Evolutionary conservation across 1,140 invertebrate genomes (phyloP), one percentile per base, ranked within the genome.

Genomic region (Drosophila nigromelanica): DNA sequence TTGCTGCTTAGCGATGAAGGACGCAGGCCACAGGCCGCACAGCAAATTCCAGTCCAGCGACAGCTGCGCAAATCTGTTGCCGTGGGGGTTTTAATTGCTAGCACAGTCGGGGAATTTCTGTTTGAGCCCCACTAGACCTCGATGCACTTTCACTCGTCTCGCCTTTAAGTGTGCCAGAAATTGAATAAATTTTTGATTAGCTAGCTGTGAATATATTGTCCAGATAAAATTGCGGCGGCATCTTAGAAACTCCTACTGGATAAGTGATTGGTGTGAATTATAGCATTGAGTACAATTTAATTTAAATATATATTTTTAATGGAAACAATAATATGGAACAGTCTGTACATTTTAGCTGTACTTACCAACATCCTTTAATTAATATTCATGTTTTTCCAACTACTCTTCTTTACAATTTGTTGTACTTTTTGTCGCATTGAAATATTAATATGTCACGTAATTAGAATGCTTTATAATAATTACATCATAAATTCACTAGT

Each of bases 121-220:
- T 58, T 60, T 62, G 51, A 60, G 43, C 71, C 52, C 35, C 42
- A 51, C 62, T 52, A 55, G 27, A 59, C 35, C 39, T 43, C 64
- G 52, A 76, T 79, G 82, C 78, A 87, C 75, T 87, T 86, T 75
- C 75, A 52, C 74, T 73, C 50, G 51, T 35, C 37, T 48, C 15
- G 51, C 62, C 71, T 81, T 82, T 86, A 78, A 76, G 74, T 52
- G 59, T 40, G 24, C 55, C 56, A 78, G 56, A 89, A 86, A 87
- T 87, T 87, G 78, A 78, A 87, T 89, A 89, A 60, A 87, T 89
- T 76, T 87, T 87, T 82, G 64, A 87, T 87, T 89, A 79, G 78
- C 75, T 62, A 54, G 62, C 63, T 78, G 58, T 58, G 63, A 42
- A 68, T 55, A 56, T 61, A 14, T 56, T 59, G 35, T 18, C 54